Evolutionary conservation across 2,888 invertebrate genomes (phyloP).

Genomic region (Apamea monoglypha): DNA sequence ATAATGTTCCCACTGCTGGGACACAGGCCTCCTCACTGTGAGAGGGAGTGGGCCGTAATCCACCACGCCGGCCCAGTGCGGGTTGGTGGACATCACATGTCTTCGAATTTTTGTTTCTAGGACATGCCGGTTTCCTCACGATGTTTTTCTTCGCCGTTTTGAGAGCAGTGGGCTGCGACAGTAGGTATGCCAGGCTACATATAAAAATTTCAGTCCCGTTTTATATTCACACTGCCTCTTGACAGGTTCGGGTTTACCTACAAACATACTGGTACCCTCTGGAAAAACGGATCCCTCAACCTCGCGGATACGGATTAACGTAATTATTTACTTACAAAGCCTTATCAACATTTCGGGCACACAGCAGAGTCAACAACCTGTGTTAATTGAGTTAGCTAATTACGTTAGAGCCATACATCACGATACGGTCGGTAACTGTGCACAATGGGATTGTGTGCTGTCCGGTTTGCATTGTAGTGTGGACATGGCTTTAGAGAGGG

Average conservation of each 20-base stretch:
- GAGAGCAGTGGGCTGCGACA: too few relatives aligned
- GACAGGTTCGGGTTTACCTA: neutral
- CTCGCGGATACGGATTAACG: neutral
- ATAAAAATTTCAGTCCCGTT: neutral
- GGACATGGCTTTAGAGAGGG: slow-evolving; percentile 28
- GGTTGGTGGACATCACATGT: too few relatives aligned
- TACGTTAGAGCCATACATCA: slow-evolving; percentile 58
- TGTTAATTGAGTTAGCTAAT: slow-evolving; percentile 64
- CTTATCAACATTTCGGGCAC: slow-evolving; percentile 52
- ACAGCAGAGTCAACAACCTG: slow-evolving; percentile 63
- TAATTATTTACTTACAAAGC: slow-evolving; percentile 13
- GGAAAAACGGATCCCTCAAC: neutral
- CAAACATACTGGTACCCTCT: neutral
- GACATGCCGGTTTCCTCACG: too few relatives aligned
- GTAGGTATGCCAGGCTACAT: too few relatives aligned
- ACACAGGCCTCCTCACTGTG: too few relatives aligned
- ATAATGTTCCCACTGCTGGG: too few relatives aligned
- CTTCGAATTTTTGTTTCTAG: too few relatives aligned
- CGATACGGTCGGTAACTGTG: slow-evolving; percentile 64
- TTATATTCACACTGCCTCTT: neutral
- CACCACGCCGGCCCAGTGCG: too few relatives aligned
- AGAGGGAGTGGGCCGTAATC: too few relatives aligned
- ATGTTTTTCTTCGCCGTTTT: too few relatives aligned
- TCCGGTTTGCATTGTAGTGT: slow-evolving; percentile 52
- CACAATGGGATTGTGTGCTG: slow-evolving; percentile 66